Evolutionary conservation across 2,113 vertebrate species (phyloP).

Genomic region (Candoia aspera): DNA sequence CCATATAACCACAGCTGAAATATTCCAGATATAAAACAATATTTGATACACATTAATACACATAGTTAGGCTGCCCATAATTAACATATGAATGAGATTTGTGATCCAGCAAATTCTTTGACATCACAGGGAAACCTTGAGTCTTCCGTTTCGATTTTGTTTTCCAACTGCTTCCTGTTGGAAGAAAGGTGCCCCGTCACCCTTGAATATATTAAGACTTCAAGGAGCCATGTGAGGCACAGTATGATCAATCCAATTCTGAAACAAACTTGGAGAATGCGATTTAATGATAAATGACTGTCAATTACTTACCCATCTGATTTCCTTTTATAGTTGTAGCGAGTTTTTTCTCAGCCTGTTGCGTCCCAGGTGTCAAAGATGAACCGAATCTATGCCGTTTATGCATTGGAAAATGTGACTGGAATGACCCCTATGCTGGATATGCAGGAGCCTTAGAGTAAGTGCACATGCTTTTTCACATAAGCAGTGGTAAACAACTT

Average conservation of each 20-base stretch:
- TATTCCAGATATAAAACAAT: not conserved
- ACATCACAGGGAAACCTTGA: not conserved
- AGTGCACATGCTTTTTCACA: constrained; percentile 56
- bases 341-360: constrained; percentile 76
- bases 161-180: not conserved
- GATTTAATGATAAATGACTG: too few relatives aligned
- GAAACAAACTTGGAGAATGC: not conserved
- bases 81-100: not conserved
- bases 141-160: not conserved
- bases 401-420: constrained; percentile 75
- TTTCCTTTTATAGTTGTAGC: constrained; percentile 71
- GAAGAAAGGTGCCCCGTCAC: not conserved
- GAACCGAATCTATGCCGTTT: constrained; percentile 69
- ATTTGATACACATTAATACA: too few relatives aligned
- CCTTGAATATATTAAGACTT: not conserved
- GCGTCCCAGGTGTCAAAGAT: constrained; percentile 75
- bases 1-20: not conserved
- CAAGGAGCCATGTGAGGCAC: not conserved
- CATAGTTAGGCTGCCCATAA: not conserved
- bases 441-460: constrained; percentile 82
- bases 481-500: not conserved
- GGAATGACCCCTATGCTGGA: constrained; percentile 75
- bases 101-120: not conserved
- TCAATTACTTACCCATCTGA: not conserved
- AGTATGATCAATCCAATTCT: not conserved